Conservation (phyloP, 2,888 invertebrate genomes). For the Ornithoptera priamus region DNA sequence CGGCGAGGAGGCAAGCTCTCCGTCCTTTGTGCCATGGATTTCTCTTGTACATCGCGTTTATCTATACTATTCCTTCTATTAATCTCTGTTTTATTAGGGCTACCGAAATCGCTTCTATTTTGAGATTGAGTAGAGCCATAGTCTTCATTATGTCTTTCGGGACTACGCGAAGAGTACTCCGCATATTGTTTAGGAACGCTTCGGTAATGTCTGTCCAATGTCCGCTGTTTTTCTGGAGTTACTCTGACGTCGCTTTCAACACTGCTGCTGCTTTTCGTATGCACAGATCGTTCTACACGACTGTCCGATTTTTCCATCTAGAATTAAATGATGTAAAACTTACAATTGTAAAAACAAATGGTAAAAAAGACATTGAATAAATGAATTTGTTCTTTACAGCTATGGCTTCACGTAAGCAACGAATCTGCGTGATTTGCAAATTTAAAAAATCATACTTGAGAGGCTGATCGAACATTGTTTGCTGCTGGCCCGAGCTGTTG, state of each 20-base stretch:
- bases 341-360: too few relatives aligned
- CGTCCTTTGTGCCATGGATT: constrained; percentile 30
- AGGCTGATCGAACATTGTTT: constrained; percentile 34
- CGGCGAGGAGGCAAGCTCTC: constrained; percentile 49
- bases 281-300: constrained; percentile 33
- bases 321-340: not conserved
- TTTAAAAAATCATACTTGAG: constrained; percentile 38
- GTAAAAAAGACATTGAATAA: too few relatives aligned
- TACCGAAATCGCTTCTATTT: constrained; percentile 4
- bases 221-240: constrained; percentile 32
- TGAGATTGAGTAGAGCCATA: not conserved
- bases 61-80: constrained; percentile 17
- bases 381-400: too few relatives aligned
- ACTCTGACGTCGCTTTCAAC: constrained; percentile 38
- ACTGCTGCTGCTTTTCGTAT: constrained; percentile 35
- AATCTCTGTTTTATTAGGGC: constrained; percentile 8
- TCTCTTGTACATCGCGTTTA: constrained; percentile 17
- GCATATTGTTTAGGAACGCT: constrained; percentile 30
- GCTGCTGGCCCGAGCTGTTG: constrained; percentile 30
- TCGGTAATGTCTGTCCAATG: constrained; percentile 35
- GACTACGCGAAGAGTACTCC: constrained; percentile 24
- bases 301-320: constrained; percentile 38
- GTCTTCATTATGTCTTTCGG: constrained; percentile 30
- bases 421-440: too few relatives aligned
- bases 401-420: too few relatives aligned